Conservation (phyloP, 2,797 vertebrate species). For the Argya squamiceps region DNA sequence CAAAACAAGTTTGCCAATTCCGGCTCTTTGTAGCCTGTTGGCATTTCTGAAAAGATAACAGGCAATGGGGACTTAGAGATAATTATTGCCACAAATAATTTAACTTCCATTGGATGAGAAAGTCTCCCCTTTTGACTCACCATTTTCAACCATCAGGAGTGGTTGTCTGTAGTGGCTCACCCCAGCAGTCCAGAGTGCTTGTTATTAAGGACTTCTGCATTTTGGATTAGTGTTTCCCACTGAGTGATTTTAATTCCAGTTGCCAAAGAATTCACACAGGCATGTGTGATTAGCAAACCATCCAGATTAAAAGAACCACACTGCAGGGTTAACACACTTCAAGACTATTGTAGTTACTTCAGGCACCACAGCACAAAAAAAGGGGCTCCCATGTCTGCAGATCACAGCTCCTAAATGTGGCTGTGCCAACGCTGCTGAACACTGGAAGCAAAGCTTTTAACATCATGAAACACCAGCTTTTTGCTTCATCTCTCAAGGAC, state of each 20-base stretch:
- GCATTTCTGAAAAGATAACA: conserved; percentile 26
- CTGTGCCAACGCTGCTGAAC: background rate
- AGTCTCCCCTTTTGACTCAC: background rate
- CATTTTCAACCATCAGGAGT: background rate
- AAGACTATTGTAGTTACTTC: background rate
- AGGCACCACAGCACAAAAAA: background rate
- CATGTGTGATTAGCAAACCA: background rate
- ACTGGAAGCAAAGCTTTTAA: conserved; percentile 18
- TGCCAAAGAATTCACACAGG: background rate
- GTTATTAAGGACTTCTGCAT: conserved; percentile 13
- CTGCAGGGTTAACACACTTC: background rate
- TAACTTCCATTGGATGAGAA: background rate
- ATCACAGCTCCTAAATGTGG: background rate
- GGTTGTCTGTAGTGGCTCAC: background rate
- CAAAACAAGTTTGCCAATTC: background rate
- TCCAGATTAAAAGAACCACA: background rate
- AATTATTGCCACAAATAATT: conserved; percentile 9
- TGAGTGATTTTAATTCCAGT: background rate
- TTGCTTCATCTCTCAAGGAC: background rate
- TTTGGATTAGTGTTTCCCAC: conserved; percentile 50
- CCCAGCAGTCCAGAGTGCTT: conserved; percentile 62
- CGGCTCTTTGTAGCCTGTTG: background rate
- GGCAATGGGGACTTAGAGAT: background rate
- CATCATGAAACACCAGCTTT: background rate
- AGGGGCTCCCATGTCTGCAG: background rate